Evolutionary conservation across 2,888 invertebrate species (phyloP), one percentile per base, ranked within the genome.

Genomic region (Phengaris arion): DNA sequence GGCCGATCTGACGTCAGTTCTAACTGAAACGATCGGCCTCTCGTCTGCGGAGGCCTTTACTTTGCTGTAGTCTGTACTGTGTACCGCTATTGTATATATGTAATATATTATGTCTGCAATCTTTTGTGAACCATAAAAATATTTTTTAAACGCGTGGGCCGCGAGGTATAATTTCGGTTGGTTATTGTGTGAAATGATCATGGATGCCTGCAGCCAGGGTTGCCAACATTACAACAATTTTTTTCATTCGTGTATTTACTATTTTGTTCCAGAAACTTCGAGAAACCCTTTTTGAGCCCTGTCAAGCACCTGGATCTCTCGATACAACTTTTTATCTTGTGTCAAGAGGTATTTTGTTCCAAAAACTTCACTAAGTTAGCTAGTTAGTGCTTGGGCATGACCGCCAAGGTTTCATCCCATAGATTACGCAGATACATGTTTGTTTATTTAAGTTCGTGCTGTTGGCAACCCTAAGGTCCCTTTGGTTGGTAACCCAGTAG

Each of bases 161-260:
- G 70, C 48, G 51, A 72, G 72, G 54, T 72, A 72, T 72, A 72
- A 54, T 72, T 72, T 72, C 35, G 54, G 72, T 35, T 52, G 72
- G 52, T 22, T 70, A 70, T 72, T 72, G 52, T 72, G 72, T 72
- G 22, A 72, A 52, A 64, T 64, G 64, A 64, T 64, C 64, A 45
- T 35, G 64, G 64, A 64, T 64, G 64, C 64, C 45, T 8, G 13
- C 35, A 64, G 64, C 64, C 6, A 64, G 13, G 64, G 64, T 64
- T 35, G 64, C 13, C 64, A 35, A 12, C 64, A 35, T 12, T 13
- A 55, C 54, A 9, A 48, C 1, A 7, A 48, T 8, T 5, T 6
- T 6, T 48, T 48, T 48, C 8, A 4, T 48, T 48, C 12, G 9
- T 54, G 12, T 13, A 5, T 13, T 9, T 54, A 54, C 12, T 54